Evolutionary conservation across 1,140 invertebrate genomes (phyloP), one percentile per base, ranked within the genome.

Genomic region (Drosophila kurseongensis): DNA sequence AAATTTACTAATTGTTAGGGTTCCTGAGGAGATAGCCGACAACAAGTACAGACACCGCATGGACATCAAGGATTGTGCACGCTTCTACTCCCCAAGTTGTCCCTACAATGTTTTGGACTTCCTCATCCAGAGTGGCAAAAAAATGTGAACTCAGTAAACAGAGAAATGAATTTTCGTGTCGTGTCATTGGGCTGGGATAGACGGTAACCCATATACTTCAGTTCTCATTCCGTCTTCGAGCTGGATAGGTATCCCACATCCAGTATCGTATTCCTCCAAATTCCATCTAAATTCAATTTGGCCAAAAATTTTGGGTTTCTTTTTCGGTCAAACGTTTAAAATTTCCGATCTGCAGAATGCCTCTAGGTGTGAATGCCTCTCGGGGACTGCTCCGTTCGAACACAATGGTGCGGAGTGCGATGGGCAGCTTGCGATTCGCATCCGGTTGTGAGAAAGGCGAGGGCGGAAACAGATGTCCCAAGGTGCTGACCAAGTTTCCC

Each of bases 101-200:
- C 83, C 83, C 0, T 86, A 88, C 44, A 48, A 51, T 8, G 61
- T 88, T 12, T 6, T 88, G 4, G 77, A 88, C 2, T 89, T 84
- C 41, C 77, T 88, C 0, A 71, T 40, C 13, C 58, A 52, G 40
- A 85, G 44, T 29, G 29, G 16, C n/a, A 27, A 8, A 5, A 59
- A 27, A 40, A 36, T 38, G 4, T 55, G 14, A 71, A 41, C 47
- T 0, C 7, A 79, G 82, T 67, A 69, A 38, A 23, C 82, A 36
- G 5, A 44, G 35, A 14, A 67, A 12, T 23, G 0, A 60, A 44
- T 14, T 51, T 16, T 7, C 18, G 4, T 6, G 0, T 8, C 10
- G 16, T 41, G 42, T 71, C 44, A 57, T 36, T 69, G 29, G 5
- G 18, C 5, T 50, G 27, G 48, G 10, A 40, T 5, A 4, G 36